Conservation (phyloP, 2,113 vertebrate genomes). For the Carassius gibelio region DNA sequence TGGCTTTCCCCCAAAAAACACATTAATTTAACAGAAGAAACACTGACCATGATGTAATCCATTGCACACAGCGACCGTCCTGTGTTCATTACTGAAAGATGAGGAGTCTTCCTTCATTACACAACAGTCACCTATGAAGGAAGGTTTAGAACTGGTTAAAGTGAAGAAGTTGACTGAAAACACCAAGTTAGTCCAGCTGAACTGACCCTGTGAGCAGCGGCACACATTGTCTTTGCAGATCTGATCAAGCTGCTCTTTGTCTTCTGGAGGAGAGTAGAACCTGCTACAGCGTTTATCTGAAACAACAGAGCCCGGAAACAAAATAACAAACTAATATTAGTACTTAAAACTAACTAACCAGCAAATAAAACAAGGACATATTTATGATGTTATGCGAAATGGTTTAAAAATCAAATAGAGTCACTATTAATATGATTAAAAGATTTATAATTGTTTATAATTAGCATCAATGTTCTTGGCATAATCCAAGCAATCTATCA, state of each 20-base stretch:
- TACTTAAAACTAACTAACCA: too few species aligned
- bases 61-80: conserved; percentile 66
- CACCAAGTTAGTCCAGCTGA: neutral
- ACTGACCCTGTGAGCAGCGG: conserved; percentile 74
- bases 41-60: conserved; percentile 69
- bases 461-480: too few species aligned
- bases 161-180: neutral
- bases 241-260: conserved; percentile 63
- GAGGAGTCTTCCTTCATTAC: conserved; percentile 60
- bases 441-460: too few species aligned
- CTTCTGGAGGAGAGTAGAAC: conserved; percentile 68
- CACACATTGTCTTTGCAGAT: conserved; percentile 72
- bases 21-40: neutral
- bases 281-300: conserved; percentile 74
- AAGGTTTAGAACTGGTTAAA: neutral
- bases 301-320: neutral
- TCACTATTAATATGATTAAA: too few species aligned
- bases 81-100: conserved; percentile 40
- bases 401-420: too few species aligned
- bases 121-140: conserved; percentile 69
- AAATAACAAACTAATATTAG: neutral
- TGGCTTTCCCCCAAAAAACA: neutral
- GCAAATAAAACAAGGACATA: too few species aligned
- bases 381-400: too few species aligned
- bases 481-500: too few species aligned